Base-by-base conservation (phyloP, 1,140 invertebrate species). In the Conus ventricosus region DNA sequence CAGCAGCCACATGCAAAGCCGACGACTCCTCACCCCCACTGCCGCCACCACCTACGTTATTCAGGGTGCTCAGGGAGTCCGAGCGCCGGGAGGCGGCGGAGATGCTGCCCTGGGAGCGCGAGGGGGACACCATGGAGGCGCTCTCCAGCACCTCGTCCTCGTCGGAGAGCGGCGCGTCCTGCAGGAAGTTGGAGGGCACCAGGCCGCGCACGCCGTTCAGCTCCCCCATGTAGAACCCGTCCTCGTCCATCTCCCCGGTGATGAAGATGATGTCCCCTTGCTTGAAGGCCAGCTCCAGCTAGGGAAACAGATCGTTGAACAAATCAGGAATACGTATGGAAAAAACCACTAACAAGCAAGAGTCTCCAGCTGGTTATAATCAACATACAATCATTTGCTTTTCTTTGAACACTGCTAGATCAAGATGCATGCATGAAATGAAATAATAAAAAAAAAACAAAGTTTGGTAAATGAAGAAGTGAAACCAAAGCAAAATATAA, bases 211-310 rank as follows among this genome's bases (percentile, higher is more conserved):
- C 96, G 15, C 99, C 99, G 93, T 99, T 98, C 86, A 99, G 95
- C 94, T 99, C 99, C 55, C 99, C 99, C 97, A 98, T 98, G 94
- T 98, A 99, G 96, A 99, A 99, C 13, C 99, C 99, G 95, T 99
- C 99, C 0, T 97, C 97, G 95, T 99, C 99, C 95, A 99, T 99
- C 83, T 99, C 99, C 5, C 99, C 99, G 95, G 97, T 98, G 39
- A 99, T 98, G 96, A 99, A 99, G 89, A 99, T 99, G 54, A 98
- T 97, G 93, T 99, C 99, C 83, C 98, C 98, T 95, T 99, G 98
- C 92, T 97, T 97, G 95, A 99, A 99, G 5, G 98, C 97, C 91
- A 99, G 95, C 96, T 99, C 99, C 95, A 99, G 98, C 92, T 99
- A 60, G 8, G 57, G 67, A 71, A 10, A 71, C 67, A 71, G 15